Percentiles rank a stretch among this genome's conserved stretches.
Evolutionary conservation across 2,797 vertebrate genomes (phyloP).

Genomic region (Sebastolobus altivelis): DNA sequence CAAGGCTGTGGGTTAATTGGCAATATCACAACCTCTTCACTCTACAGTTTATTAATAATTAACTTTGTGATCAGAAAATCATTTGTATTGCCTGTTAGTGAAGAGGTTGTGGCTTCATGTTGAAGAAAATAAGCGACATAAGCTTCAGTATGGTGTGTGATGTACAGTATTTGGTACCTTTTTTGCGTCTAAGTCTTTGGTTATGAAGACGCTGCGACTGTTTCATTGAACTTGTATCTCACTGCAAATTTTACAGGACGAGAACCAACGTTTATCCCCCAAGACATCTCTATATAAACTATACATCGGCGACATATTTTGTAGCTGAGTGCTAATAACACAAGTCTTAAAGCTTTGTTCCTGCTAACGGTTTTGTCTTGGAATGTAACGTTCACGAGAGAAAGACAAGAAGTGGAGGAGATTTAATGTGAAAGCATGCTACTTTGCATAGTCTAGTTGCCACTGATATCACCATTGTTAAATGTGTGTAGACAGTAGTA

Average conservation of each 20-base stretch:
- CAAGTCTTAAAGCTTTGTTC: constrained; percentile 59
- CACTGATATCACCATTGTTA: constrained; percentile 60
- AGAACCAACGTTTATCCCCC: constrained; percentile 3
- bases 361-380: constrained; percentile 38
- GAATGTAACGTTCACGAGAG: constrained; percentile 59
- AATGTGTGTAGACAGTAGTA: constrained; percentile 47
- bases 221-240: constrained; percentile 21
- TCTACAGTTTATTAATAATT: background rate
- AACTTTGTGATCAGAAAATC: background rate
- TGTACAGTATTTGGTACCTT: constrained; percentile 19
- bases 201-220: constrained; percentile 38
- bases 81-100: background rate
- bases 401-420: constrained; percentile 23
- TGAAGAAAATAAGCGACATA: constrained; percentile 39
- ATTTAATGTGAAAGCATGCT: constrained; percentile 63
- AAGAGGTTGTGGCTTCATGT: constrained; percentile 24
- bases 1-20: constrained; percentile 6
- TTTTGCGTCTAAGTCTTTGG: constrained; percentile 5
- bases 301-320: background rate
- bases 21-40: constrained; percentile 3
- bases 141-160: background rate
- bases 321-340: constrained; percentile 17
- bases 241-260: background rate
- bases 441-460: constrained; percentile 50
- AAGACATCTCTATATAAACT: background rate